A percentile compares a stretch with the other conserved stretches of the same genome.
Evolutionary conservation across 2,113 vertebrate species (phyloP).

Genomic region (Andinoacara biseriatus): DNA sequence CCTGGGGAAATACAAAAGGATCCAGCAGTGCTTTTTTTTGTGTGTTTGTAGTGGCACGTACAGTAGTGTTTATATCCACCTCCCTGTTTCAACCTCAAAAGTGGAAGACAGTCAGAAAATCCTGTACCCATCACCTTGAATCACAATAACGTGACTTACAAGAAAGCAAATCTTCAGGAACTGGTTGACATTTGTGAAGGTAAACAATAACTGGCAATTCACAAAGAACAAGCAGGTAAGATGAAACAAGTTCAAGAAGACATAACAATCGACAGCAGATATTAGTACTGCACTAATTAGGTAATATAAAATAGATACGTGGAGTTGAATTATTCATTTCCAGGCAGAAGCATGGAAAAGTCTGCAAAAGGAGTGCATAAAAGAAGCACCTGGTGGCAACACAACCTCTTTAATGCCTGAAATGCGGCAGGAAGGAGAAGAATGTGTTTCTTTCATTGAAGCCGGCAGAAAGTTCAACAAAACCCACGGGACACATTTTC

Average conservation of each 20-base stretch:
- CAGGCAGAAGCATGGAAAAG: constrained; percentile 13
- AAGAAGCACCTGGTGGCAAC: constrained; percentile 35
- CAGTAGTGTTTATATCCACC: constrained; percentile 31
- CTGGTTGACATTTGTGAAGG: constrained; percentile 17
- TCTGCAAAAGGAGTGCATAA: constrained; percentile 4
- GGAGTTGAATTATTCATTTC: constrained; percentile 49
- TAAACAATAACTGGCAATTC: constrained; percentile 23
- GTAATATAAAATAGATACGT: constrained; percentile 28
- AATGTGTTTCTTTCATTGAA: constrained; percentile 57
- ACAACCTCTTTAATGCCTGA: constrained; percentile 50
- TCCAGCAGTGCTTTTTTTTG: constrained; percentile 43
- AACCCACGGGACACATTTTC: constrained; percentile 64
- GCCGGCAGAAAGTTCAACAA: constrained; percentile 57
- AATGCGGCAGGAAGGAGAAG: constrained; percentile 42
- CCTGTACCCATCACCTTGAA: not conserved
- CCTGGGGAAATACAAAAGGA: constrained; percentile 60
- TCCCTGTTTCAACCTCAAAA: constrained; percentile 37
- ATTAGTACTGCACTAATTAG: constrained; percentile 43
- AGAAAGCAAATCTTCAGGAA: constrained; percentile 24
- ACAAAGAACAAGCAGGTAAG: not conserved
- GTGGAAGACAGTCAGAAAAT: constrained; percentile 23
- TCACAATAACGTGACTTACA: not conserved
- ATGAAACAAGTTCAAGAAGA: not conserved
- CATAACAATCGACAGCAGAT: not conserved
- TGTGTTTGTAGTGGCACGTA: constrained; percentile 17